Evolutionary conservation across 2,888 invertebrate genomes (phyloP).

Genomic region (Malthinus seriepunctatus): DNA sequence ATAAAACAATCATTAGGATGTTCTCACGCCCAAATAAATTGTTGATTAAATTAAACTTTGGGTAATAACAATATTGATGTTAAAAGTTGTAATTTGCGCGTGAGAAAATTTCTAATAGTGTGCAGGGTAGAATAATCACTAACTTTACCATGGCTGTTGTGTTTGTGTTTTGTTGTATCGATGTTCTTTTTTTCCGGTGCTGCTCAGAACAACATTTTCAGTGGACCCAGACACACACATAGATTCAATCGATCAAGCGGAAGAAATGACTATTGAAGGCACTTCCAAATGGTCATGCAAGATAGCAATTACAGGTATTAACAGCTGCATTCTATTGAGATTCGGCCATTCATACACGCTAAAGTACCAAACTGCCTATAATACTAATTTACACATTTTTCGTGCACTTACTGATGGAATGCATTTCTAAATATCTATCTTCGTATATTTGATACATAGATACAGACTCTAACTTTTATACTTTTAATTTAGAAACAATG

Average conservation of each 20-base stretch:
- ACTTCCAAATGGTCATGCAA: slow-evolving; percentile 99
- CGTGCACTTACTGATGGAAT: slow-evolving; percentile 29
- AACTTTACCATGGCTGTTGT: slow-evolving; percentile 37
- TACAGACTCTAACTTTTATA: background rate
- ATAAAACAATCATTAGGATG: slow-evolving; percentile 38
- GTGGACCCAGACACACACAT: slow-evolving; percentile 97
- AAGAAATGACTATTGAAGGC: slow-evolving; percentile 97
- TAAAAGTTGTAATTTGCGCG: slow-evolving; percentile 23
- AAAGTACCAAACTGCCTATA: slow-evolving; percentile 44
- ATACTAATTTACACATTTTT: slow-evolving; percentile 29
- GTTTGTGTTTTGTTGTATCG: slow-evolving; percentile 49
- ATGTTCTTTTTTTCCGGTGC: slow-evolving; percentile 55
- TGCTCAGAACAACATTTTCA: slow-evolving; percentile 91
- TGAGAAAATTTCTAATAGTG: slow-evolving; percentile 34
- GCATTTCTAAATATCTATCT: slow-evolving; percentile 25
- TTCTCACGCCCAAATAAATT: slow-evolving; percentile 30
- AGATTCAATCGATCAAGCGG: slow-evolving; percentile 96
- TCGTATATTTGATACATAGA: slow-evolving; percentile 1
- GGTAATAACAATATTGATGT: background rate
- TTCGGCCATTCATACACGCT: slow-evolving; percentile 40
- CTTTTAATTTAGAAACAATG: background rate
- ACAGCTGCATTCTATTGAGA: slow-evolving; percentile 57
- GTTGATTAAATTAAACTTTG: background rate
- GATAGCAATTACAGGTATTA: slow-evolving; percentile 97
- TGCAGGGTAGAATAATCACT: slow-evolving; percentile 14